phyloP scores from a whole-genome alignment of 2,888 invertebrate species.

The Drosophila merina region DNA sequence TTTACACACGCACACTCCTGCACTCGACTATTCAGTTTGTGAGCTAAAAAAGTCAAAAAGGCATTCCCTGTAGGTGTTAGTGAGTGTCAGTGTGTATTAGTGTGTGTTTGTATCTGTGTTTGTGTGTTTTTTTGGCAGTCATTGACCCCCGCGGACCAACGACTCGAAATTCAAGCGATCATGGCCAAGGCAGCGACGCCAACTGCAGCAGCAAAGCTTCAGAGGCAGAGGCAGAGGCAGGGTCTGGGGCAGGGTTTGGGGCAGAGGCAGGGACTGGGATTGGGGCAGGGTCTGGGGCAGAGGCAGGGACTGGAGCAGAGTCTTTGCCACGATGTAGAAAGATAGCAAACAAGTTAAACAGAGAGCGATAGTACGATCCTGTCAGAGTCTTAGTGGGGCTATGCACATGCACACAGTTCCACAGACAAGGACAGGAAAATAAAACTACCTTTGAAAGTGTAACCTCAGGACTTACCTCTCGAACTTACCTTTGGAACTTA shows the following conservation, averaged over 20 bases:
- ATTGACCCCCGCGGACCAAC: conserved; percentile 63
- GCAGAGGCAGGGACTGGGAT: conserved; percentile 3
- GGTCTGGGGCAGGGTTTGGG: background rate
- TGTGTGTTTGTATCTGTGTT: conserved; percentile 35
- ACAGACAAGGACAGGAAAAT: too few relatives aligned
- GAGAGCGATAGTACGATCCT: conserved; percentile 63
- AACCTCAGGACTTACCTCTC: too few relatives aligned
- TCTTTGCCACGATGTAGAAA: conserved; percentile 62
- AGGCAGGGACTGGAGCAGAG: too few relatives aligned
- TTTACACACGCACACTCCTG: conserved; percentile 12
- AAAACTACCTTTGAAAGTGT: too few relatives aligned
- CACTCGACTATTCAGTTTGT: conserved; percentile 70
- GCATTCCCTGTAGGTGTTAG: background rate
- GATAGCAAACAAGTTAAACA: conserved; percentile 76
- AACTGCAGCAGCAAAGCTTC: background rate
- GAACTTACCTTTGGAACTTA: too few relatives aligned
- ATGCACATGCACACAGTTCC: conserved; percentile 23
- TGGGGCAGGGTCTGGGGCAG: conserved; percentile 5
- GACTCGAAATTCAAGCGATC: conserved; percentile 37
- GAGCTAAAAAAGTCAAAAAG: conserved; percentile 57
- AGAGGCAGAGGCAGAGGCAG: conserved; percentile 11
- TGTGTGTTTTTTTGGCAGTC: conserved; percentile 67
- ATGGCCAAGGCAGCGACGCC: conserved; percentile 41
- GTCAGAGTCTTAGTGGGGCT: background rate
- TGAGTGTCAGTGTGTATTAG: too few relatives aligned